These are phyloP conservation scores for Brienomyrus longianalis DNA, from an alignment of 2,113 vertebrate genomes.

Conservation along the genomic window DNA sequence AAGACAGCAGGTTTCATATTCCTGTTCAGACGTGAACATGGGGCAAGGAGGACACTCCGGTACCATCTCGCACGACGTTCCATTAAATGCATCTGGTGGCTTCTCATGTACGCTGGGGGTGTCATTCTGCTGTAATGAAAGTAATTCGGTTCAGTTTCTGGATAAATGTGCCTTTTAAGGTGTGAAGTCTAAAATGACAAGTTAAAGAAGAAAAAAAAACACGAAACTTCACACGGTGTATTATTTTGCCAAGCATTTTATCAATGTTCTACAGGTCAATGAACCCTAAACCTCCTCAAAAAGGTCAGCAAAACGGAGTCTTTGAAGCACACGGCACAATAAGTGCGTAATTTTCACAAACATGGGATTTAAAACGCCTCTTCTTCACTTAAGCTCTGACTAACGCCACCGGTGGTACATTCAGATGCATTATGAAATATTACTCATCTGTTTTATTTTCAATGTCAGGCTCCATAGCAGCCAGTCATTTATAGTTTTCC, in stretches of 20 bases:
- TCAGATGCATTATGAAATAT: constrained; percentile 6
- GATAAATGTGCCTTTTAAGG: not conserved
- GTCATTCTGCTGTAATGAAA: not conserved
- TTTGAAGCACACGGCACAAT: not conserved
- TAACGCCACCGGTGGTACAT: constrained; percentile 1
- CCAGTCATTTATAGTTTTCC: constrained; percentile 9
- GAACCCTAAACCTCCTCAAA: not conserved
- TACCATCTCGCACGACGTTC: not conserved
- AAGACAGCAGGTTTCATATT: not conserved
- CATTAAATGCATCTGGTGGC: not conserved
- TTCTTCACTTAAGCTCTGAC: constrained; percentile 13
- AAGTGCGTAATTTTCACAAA: not conserved
- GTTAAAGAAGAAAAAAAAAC: not conserved
- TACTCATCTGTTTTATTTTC: constrained; percentile 9
- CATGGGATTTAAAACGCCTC: constrained; percentile 6
- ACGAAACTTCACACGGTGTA: not conserved
- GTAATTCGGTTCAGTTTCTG: not conserved
- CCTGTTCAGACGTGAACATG: not conserved
- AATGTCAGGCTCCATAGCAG: constrained; percentile 2
- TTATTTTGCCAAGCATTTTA: not conserved
- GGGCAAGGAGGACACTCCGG: not conserved
- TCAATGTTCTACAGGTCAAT: not conserved
- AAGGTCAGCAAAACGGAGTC: not conserved
- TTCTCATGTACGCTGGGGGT: not conserved
- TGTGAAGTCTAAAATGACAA: not conserved